phyloP scores from a whole-genome alignment of 2,113 vertebrate species.

The Coptodon bakossiorum region DNA sequence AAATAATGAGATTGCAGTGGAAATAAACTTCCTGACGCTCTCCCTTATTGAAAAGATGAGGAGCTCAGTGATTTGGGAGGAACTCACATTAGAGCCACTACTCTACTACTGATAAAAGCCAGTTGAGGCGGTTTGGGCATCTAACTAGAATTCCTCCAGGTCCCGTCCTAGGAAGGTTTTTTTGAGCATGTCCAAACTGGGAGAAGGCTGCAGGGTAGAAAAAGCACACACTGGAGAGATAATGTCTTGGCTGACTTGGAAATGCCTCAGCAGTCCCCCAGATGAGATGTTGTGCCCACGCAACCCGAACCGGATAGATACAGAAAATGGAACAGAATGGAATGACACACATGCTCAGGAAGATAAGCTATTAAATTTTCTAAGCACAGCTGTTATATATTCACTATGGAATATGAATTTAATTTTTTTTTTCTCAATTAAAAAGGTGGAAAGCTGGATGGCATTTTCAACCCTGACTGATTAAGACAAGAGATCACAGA shows the following conservation, averaged over 20 bases:
- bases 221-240: neutral
- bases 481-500: neutral
- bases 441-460: neutral
- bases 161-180: fast-evolving
- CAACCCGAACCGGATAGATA: neutral
- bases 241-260: neutral
- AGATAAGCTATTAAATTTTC: neutral
- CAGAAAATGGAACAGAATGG: neutral
- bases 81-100: fast-evolving
- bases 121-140: neutral
- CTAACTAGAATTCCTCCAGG: neutral
- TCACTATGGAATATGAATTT: neutral
- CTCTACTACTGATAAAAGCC: neutral
- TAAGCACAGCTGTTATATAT: neutral
- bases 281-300: neutral
- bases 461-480: neutral
- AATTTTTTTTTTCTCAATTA: neutral
- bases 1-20: neutral
- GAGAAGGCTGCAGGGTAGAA: neutral
- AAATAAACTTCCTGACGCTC: neutral
- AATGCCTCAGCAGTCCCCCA: neutral
- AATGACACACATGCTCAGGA: neutral
- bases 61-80: neutral
- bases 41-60: neutral
- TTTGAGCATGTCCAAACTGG: neutral